Evolutionary conservation across 92 coral and sea anemone species (phyloP), one percentile per base, ranked within the genome.

Genomic region (Blastomussa wellsi): DNA sequence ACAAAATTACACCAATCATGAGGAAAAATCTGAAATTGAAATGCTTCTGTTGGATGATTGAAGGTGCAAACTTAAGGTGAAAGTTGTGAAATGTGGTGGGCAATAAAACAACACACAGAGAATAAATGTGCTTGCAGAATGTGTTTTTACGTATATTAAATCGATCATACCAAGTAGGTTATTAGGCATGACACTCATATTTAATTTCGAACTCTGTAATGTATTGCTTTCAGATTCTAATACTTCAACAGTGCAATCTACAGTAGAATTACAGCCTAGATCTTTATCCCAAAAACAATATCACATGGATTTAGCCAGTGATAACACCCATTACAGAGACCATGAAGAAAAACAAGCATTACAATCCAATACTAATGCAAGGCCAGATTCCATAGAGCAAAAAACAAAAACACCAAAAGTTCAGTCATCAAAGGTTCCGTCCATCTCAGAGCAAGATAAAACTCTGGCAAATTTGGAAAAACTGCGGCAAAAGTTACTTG

Each of bases 381-480:
- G 39, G 62, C 55, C 72, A 33, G 67, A n/a, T 29, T n/a, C 74
- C 20, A 14, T 41, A 65, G 42, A 79, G 26, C 83, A 42, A 26
- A 31, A n/a, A 39, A 0, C n/a, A 49, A 69, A 26, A 24, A 81
- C 26, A 9, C 53, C 72, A 81, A 48, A 44, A n/a, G 32, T 59
- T 32, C 44, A 80, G 39, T 32, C 32, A 7, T 42, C 84, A 14
- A 52, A 36, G 52, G 78, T 37, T 33, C 36, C 60, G 16, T 35
- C 33, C 8, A 26, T 42, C 26, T 41, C 74, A 22, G 84, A 85
- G 29, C 90, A 91, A 57, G 94, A 91, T 59, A 78, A 76, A 80
- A 82, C 90, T 5, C 86, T 92, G 70, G 90, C 81, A 80, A 90
- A 83, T 36, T 86, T 94, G 66, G 95, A 94, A 77, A 74, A 82